These are phyloP conservation scores for Uromys caudimaculatus DNA, from an alignment of 2,797 vertebrate species.

Conservation along the genomic window DNA sequence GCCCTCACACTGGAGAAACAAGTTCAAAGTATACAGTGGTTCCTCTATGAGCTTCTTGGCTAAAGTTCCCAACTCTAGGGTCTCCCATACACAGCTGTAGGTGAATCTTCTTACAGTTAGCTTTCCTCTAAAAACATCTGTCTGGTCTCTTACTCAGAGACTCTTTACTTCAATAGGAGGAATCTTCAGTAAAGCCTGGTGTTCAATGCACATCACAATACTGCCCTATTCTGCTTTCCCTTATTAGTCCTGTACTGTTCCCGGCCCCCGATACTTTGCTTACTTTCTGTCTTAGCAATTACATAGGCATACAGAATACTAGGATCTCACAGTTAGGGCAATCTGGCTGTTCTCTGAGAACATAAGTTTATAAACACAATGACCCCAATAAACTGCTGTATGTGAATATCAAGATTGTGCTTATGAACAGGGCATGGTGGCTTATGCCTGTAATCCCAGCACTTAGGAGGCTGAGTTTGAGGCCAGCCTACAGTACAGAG, in stretches of 20 bases:
- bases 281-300: constrained; percentile 10
- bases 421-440: not conserved
- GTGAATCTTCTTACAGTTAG: not conserved
- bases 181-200: not conserved
- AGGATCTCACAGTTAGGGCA: not conserved
- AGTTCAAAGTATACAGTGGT: not conserved
- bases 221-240: not conserved
- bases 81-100: not conserved
- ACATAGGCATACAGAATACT: not conserved
- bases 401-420: not conserved
- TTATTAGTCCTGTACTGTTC: not conserved
- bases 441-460: not conserved
- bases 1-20: not conserved
- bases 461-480: not conserved
- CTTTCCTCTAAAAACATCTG: not conserved
- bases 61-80: not conserved
- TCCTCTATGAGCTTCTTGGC: not conserved
- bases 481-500: not conserved
- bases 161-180: not conserved
- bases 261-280: not conserved
- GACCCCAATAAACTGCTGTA: not conserved
- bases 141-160: not conserved
- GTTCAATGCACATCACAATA: not conserved
- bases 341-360: not conserved
- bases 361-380: not conserved